A percentile compares a stretch with the other conserved stretches of the same genome.
These are phyloP conservation scores for Brachyalestes nurse DNA, from an alignment of 2,797 vertebrate genomes.

Conservation along the genomic window DNA sequence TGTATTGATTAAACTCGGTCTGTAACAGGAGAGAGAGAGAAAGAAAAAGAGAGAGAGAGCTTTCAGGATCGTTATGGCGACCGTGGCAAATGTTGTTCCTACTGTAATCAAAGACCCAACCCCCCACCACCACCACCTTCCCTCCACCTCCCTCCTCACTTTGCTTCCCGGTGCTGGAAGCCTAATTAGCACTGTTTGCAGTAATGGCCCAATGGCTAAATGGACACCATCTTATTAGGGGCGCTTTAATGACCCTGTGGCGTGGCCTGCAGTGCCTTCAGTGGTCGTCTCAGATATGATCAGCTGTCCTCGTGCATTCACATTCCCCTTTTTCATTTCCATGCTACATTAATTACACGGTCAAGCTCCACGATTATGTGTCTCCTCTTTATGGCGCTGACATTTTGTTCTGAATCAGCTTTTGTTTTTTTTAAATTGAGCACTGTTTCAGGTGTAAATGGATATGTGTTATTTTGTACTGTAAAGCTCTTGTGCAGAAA, in stretches of 20 bases:
- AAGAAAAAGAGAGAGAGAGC: constrained; percentile 47
- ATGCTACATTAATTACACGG: constrained; percentile 24
- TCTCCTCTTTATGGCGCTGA: neutral
- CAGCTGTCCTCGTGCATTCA: constrained; percentile 33
- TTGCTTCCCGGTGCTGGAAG: constrained; percentile 64
- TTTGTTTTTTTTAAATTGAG: neutral
- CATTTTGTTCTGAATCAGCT: neutral
- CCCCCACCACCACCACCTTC: constrained; percentile 54
- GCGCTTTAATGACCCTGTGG: constrained; percentile 53
- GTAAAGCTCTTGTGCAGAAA: constrained; percentile 61
- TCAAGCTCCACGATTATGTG: neutral
- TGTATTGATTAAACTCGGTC: constrained; percentile 84
- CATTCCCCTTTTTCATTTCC: constrained; percentile 18
- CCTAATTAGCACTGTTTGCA: constrained; percentile 79
- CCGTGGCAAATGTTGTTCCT: constrained; percentile 82
- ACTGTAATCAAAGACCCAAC: constrained; percentile 78
- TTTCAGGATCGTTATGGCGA: constrained; percentile 77
- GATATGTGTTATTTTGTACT: constrained; percentile 10
- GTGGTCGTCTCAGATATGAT: constrained; percentile 23
- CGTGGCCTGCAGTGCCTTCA: constrained; percentile 25
- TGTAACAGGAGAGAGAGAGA: constrained; percentile 71
- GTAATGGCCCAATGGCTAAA: constrained; percentile 72
- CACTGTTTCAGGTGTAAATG: constrained; percentile 22
- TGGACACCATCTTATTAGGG: constrained; percentile 60
- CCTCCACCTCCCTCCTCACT: constrained; percentile 47